Evolutionary conservation across 2,113 vertebrate species (phyloP), one percentile per base, ranked within the genome.

Genomic region (Triplophysa tibetana): DNA sequence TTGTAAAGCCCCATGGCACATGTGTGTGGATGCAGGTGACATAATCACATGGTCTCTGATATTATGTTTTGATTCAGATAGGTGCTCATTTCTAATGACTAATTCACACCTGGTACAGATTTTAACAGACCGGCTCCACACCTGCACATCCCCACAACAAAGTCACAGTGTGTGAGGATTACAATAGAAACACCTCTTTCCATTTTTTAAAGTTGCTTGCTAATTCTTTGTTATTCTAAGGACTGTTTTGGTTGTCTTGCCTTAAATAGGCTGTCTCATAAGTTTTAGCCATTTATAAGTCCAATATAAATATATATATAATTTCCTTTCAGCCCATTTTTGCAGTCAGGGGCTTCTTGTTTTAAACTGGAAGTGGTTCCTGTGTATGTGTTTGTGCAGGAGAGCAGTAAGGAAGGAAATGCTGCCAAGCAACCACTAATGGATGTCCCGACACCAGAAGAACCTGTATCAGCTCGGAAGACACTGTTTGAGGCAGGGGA

Each of bases 401-500:
- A 85, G 0, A 91, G 93, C 2, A 58, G 86, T 69, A 91, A 93
- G 82, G 64, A 86, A 79, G 81, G 89, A 3, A 94, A 88, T 75
- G 81, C 87, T 8, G 62, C 78, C 45, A 89, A 93, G 17, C 92
- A 91, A 70, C 74, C 90, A 4, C 91, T 91, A 75, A 84, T 94
- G 48, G 95, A 95, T 62, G 82, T 95, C 78, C 90, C 93, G n/a
- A 86, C 75, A 66, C 88, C 88, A 0, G 89, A 88, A 61, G 92
- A 91, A 86, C 91, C 92, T 0, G 92, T 96, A 60, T 90, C 95
- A 16, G 93, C 82, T 83, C 93, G 93, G 1, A 96, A 95, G 90
- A 93, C 56, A 69, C 90, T 87, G 5, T 96, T 94, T 92, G 95
- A 96, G 84, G 90, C 88, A 0, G 94, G 94, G 4, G 94, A 95